phyloP scores from a whole-genome alignment of 2,888 invertebrate genomes.

The Pegoplata infirma region DNA sequence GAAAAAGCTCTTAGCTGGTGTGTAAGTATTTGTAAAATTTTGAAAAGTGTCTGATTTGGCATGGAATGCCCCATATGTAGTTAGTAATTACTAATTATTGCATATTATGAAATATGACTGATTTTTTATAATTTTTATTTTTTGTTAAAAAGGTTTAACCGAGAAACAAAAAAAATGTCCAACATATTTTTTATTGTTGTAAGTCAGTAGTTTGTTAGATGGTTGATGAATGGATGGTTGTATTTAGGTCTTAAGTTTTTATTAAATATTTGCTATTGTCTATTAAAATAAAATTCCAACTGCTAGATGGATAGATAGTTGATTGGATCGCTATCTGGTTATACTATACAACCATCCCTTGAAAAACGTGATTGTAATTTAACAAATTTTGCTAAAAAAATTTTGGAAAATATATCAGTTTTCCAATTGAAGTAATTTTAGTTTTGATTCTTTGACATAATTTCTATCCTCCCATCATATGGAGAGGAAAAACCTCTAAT shows the following conservation, averaged over 20 bases:
- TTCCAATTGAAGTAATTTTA: too few relatives aligned
- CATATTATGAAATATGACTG: constrained; percentile 45
- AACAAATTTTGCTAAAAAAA: too few relatives aligned
- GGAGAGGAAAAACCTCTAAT: too few relatives aligned
- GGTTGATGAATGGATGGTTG: not conserved
- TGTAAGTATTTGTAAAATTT: too few relatives aligned
- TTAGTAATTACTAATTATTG: constrained; percentile 47
- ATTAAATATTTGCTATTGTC: constrained; percentile 25
- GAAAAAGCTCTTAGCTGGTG: too few relatives aligned
- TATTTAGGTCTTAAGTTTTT: constrained; percentile 25
- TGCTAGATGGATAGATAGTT: not conserved
- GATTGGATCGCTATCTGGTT: constrained; percentile 9
- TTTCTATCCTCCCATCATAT: too few relatives aligned
- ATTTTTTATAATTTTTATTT: not conserved
- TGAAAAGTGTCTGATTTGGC: too few relatives aligned
- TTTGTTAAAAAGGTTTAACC: constrained; percentile 19
- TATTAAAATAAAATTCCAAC: constrained; percentile 16
- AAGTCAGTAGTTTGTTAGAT: too few relatives aligned
- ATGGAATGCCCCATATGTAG: too few relatives aligned
- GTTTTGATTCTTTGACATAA: too few relatives aligned
- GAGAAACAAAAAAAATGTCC: constrained; percentile 8
- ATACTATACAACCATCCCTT: not conserved
- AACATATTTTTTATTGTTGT: constrained; percentile 14
- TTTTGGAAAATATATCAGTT: too few relatives aligned
- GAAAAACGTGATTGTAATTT: too few relatives aligned